Evolutionary conservation across 2,113 vertebrate genomes (phyloP).

Genomic region (Baryphthengus martii): DNA sequence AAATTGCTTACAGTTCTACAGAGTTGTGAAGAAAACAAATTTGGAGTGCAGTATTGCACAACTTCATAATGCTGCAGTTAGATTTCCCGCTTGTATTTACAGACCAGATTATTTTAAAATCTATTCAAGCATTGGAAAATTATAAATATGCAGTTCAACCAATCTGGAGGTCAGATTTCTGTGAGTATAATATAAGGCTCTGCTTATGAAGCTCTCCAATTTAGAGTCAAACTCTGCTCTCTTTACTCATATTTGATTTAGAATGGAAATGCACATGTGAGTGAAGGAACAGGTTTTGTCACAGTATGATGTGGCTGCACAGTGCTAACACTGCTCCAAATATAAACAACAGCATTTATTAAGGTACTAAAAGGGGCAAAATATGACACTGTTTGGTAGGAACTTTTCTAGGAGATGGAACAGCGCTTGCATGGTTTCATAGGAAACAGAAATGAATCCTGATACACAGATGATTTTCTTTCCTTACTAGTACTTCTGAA

Average conservation of each 20-base stretch:
- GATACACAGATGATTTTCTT: neutral
- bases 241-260: neutral
- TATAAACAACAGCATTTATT: neutral
- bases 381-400: neutral
- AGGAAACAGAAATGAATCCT: neutral
- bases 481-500: neutral
- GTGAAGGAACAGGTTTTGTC: neutral
- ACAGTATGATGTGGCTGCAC: neutral
- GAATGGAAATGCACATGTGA: neutral
- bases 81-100: conserved; percentile 9
- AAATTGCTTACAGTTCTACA: neutral
- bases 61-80: neutral
- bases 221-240: neutral
- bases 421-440: neutral
- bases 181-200: neutral
- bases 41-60: conserved; percentile 38
- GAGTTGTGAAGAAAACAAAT: conserved; percentile 36
- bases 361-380: neutral
- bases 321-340: neutral
- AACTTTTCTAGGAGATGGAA: neutral
- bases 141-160: conserved; percentile 12
- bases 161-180: neutral
- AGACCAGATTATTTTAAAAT: conserved; percentile 18
- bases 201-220: neutral
- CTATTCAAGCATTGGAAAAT: neutral